Evolutionary conservation across 1,140 invertebrate genomes (phyloP).

Genomic region (Mamestra configurata): DNA sequence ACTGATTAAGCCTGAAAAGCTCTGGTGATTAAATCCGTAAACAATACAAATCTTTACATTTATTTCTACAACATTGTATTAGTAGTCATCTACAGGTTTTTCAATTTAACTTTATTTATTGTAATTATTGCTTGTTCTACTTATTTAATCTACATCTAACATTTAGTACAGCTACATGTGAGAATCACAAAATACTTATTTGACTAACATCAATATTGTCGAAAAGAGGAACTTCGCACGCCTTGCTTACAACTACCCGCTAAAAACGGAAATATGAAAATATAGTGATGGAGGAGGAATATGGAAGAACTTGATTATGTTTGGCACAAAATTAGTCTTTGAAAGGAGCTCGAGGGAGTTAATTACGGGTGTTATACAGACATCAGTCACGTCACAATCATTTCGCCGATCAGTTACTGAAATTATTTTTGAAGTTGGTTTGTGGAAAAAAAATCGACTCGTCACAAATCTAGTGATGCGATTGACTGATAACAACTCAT

Average conservation of each 20-base stretch:
- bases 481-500: too few relatives aligned
- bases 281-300: neutral
- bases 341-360: too few relatives aligned
- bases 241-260: slow-evolving; percentile 48
- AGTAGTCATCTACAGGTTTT: neutral
- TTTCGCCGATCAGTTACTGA: too few relatives aligned
- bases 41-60: too few relatives aligned
- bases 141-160: slow-evolving; percentile 44
- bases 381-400: too few relatives aligned
- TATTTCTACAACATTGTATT: too few relatives aligned
- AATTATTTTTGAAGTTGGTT: too few relatives aligned
- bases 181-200: slow-evolving; percentile 50
- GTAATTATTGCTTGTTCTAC: neutral
- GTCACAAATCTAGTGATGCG: too few relatives aligned
- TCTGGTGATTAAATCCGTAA: too few relatives aligned
- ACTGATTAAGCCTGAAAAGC: too few relatives aligned
- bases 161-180: slow-evolving; percentile 8
- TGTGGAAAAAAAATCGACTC: too few relatives aligned
- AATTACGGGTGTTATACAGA: too few relatives aligned
- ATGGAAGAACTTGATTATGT: slow-evolving; percentile 2
- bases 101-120: neutral
- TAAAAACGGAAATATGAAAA: neutral
- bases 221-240: slow-evolving; percentile 75
- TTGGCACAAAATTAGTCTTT: slow-evolving; percentile 12
- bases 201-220: slow-evolving; percentile 70